Base-by-base conservation (phyloP, 92 coral and sea anemone genomes). In the Virgularia gustaviana region DNA sequence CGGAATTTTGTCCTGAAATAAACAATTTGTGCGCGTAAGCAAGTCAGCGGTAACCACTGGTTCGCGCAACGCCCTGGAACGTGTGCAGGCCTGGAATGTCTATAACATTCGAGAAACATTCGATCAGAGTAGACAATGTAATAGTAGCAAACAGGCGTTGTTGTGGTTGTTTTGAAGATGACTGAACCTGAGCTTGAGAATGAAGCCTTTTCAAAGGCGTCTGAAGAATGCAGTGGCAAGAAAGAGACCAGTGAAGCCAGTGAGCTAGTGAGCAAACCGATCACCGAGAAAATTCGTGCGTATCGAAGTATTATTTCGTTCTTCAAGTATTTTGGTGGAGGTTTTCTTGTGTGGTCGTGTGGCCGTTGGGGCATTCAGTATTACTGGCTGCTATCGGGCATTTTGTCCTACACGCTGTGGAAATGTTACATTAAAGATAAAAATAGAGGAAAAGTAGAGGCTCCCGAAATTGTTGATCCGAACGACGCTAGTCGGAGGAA, bases 301-400 rank as follows among this genome's bases (percentile, higher is more conserved):
- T 81, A 77, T 15, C 81, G 84, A 23, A 83, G 90, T 7, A 87
- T 84, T 38, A 78, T 89, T 63, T 74, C 90, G 66, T 89, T 86
- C 74, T 94, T 89, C 74, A 94, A 87, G 82, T 85, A 89, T 70
- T 96, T 94, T 44, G 96, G 96, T 3, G 95, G 79, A 30, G 99
- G 96, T 44, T 76, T 94, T 28, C 75, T 83, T 55, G 86, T 94
- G 25, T 94, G 99, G 99, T 82, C 90, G 43, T 84, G 87, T 88
- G 99, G 99, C 33, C 88, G 96, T 84, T 78, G 83, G 51, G 96
- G 89, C 7, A 82, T 89, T 56, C 87, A 91, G 63, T 94, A 89
- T 83, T 84, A 82, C 34, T 94, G 99, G 99, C 77, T 94, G 10
- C 65, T 90, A 5, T 77, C 86, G 39, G 95, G 96, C 24, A 61